These are phyloP conservation scores for Machaerirhynchus nigripectus DNA, from an alignment of 2,113 vertebrate genomes.

Conservation along the genomic window DNA sequence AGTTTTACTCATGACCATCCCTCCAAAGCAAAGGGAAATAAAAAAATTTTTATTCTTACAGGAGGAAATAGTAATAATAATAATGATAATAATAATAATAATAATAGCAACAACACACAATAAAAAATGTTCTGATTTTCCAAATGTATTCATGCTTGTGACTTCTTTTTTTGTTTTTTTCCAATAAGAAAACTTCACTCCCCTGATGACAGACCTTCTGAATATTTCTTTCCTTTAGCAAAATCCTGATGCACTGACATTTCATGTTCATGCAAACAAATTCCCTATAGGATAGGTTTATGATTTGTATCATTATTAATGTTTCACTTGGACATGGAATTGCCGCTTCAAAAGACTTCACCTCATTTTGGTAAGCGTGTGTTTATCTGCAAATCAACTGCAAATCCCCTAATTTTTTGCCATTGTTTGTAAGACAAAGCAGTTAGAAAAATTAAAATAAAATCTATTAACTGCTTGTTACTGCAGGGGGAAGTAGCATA, in stretches of 20 bases:
- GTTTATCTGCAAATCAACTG: constrained; percentile 35
- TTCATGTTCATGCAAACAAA: constrained; percentile 68
- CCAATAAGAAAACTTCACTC: neutral
- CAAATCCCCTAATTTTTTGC: constrained; percentile 39
- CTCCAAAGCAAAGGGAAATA: neutral
- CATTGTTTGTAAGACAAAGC: neutral
- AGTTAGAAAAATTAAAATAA: constrained; percentile 75
- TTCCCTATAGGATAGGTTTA: constrained; percentile 55
- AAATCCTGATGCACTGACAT: constrained; percentile 61
- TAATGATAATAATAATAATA: neutral
- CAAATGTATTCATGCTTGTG: neutral
- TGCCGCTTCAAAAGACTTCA: constrained; percentile 48
- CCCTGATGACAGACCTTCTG: constrained; percentile 35
- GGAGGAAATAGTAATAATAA: neutral
- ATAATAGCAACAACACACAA: accelerated
- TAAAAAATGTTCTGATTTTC: neutral
- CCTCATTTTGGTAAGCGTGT: neutral
- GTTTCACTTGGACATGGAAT: neutral
- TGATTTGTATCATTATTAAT: constrained; percentile 61
- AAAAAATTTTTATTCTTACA: neutral
- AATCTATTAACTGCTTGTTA: constrained; percentile 75
- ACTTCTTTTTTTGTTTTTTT: neutral
- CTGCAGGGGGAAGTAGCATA: constrained; percentile 48
- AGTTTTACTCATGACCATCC: neutral
- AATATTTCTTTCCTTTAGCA: constrained; percentile 67